Evolutionary conservation across 1,140 invertebrate species (phyloP).

Genomic region (Apis cerana): DNA sequence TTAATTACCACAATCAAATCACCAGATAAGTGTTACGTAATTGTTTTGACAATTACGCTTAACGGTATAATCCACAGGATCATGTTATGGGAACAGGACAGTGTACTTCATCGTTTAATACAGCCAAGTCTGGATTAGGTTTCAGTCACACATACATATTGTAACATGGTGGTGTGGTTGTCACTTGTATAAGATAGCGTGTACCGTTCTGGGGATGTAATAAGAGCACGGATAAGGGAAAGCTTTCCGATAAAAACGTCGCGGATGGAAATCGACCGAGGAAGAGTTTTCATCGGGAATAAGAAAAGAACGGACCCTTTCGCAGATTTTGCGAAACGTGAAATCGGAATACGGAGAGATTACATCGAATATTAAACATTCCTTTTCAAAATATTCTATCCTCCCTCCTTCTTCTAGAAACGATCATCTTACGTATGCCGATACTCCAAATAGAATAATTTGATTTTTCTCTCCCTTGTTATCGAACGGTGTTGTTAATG

Average conservation of each 20-base stretch:
- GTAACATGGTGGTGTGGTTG: constrained; percentile 22
- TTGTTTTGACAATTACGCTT: neutral
- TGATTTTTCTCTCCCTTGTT: neutral
- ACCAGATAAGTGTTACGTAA: too few species aligned
- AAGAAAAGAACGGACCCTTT: constrained; percentile 13
- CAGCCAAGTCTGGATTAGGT: neutral
- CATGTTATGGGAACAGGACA: neutral
- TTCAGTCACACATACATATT: neutral
- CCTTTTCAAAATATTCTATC: neutral
- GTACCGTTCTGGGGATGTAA: constrained; percentile 47
- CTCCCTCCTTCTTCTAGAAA: too few species aligned
- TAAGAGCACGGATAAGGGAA: constrained; percentile 37
- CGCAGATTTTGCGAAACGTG: constrained; percentile 42
- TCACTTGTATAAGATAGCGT: constrained; percentile 26
- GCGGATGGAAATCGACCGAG: neutral
- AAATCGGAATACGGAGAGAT: constrained; percentile 7
- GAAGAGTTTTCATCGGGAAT: constrained; percentile 25
- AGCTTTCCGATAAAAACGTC: constrained; percentile 51
- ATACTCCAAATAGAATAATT: neutral
- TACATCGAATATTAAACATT: neutral
- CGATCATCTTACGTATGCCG: neutral
- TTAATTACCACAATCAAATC: too few species aligned
- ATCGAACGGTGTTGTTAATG: neutral
- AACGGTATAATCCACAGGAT: neutral
- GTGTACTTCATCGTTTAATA: neutral